phyloP scores from a whole-genome alignment of 2,113 vertebrate genomes.

The Rhipidura dahli region DNA sequence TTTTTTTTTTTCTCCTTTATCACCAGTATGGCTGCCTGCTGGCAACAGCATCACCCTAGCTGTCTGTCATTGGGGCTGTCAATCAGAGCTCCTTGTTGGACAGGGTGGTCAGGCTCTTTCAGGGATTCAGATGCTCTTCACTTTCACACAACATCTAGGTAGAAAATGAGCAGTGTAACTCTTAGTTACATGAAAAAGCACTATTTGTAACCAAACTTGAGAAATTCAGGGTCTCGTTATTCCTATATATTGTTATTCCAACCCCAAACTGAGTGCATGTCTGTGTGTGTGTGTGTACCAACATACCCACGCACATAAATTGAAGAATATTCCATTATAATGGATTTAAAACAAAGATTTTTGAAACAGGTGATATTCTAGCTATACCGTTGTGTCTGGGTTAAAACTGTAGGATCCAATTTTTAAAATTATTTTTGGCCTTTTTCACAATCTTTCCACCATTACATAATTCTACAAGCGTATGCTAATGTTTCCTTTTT shows the following conservation, averaged over 20 bases:
- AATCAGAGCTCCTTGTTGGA: neutral
- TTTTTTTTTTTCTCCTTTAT: neutral
- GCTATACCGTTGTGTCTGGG: neutral
- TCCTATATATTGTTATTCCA: neutral
- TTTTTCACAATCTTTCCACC: neutral
- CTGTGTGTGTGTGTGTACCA: fast-evolving
- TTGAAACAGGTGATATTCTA: neutral
- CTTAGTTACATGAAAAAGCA: neutral
- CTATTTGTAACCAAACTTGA: neutral
- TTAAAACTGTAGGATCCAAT: neutral
- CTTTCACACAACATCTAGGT: neutral
- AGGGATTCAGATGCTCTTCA: neutral
- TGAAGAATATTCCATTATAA: neutral
- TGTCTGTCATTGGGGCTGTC: neutral
- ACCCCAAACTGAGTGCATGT: neutral
- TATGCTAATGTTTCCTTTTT: neutral
- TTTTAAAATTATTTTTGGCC: neutral
- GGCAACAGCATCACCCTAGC: neutral
- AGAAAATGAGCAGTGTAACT: neutral
- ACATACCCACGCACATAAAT: neutral
- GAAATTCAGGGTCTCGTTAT: neutral
- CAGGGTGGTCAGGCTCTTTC: neutral
- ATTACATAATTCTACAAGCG: slow-evolving; percentile 19
- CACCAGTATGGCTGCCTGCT: neutral
- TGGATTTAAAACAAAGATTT: neutral